Evolutionary conservation across 1,140 invertebrate genomes (phyloP).

Genomic region (Triops longicaudatus): DNA sequence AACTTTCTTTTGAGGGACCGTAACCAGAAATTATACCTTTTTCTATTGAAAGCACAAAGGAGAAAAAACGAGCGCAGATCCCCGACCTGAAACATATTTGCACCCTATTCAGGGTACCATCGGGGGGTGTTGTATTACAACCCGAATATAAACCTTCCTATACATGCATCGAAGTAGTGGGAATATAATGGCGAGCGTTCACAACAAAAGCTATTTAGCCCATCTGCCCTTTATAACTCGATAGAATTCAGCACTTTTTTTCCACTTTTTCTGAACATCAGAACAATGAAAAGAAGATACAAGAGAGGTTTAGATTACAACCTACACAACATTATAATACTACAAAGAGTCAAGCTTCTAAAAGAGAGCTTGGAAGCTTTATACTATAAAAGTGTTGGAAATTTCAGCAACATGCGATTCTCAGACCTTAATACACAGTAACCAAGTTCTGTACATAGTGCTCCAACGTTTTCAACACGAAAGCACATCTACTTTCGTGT

Average conservation of each 20-base stretch:
- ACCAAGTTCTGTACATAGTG: no score
- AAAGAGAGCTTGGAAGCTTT: background rate
- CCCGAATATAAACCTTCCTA: background rate
- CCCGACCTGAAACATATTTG: background rate
- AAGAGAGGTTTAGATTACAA: no score
- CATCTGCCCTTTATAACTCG: background rate
- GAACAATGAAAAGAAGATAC: background rate
- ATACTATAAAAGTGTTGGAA: background rate
- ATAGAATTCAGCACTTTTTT: background rate
- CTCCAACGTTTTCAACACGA: no score
- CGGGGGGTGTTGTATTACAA: constrained; percentile 11
- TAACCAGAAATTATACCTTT: background rate
- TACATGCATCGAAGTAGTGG: background rate
- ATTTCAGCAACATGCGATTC: background rate
- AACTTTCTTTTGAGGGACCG: background rate
- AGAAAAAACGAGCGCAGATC: no score
- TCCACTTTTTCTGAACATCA: background rate
- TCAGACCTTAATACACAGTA: background rate
- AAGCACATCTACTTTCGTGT: no score
- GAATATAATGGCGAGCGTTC: background rate
- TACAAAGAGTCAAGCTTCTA: no score
- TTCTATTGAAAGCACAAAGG: background rate
- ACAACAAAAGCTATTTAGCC: background rate
- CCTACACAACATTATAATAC: no score
- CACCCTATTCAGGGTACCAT: background rate